Base-by-base conservation (phyloP, 2,888 invertebrate genomes). In the Altica lythri region DNA sequence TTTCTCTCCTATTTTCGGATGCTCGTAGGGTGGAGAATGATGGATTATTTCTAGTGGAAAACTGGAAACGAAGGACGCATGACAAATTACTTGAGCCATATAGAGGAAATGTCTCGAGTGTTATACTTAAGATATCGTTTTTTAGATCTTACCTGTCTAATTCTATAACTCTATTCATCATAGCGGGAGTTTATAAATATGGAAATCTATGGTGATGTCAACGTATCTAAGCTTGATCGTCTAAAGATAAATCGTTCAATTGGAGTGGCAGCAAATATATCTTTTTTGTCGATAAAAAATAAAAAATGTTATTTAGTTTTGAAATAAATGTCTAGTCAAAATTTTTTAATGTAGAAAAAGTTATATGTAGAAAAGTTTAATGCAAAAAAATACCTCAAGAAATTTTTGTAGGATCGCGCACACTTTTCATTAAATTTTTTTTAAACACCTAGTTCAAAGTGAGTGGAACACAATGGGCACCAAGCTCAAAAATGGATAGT, bases 121-220 rank as follows among this genome's bases (percentile, higher is more conserved):
- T 49, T 49, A 30, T 49, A 30, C 40, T n/a, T 19, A 12, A 22
- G 30, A 49, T 29, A 5, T 17, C 8, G 30, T 40, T 48, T 48
- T 47, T 37, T 38, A 30, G 32, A 49, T 32, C 42, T 19, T 49
- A 49, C 40, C 49, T 49, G 49, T 51, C 43, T 25, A 30, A 45
- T 51, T 27, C 16, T 27, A 34, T 10, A 25, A 37, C 25, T 44
- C 44, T 14, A 51, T 51, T 37, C 18, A 45, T 51, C 51, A 43
- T 34, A 17, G 19, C 14, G 6, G 17, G 32, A 35, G 34, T 50
- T 50, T 34, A 44, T 27, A 45, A 51, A 45, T 44, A 51, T 44
- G 44, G 43, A 51, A 44, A 42, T 42, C 32, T 30, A 14, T 14
- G 30, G 27, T 14, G 30, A 12, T 40, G 48, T 48, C 49, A 49